These are phyloP conservation scores for Seriola rivoliana DNA, from an alignment of 2,113 vertebrate genomes.

Conservation along the genomic window DNA sequence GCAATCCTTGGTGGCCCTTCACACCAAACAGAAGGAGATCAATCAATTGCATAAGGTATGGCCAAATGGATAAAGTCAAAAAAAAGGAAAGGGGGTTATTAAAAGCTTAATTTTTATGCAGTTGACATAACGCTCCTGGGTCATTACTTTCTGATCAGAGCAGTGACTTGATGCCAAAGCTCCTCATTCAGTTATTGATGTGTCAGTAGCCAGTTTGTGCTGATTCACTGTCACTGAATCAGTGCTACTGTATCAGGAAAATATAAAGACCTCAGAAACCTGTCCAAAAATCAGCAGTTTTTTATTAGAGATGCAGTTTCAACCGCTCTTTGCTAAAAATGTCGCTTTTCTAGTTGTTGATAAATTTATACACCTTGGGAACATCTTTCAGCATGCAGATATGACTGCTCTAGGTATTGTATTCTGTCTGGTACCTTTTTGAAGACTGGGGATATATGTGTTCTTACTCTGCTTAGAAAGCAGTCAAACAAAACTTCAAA, in stretches of 20 bases:
- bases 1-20: conserved; percentile 91
- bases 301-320: conserved; percentile 31
- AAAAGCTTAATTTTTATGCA: neutral
- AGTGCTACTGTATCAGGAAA: conserved; percentile 32
- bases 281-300: conserved; percentile 29
- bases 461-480: neutral
- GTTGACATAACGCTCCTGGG: neutral
- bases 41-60: conserved; percentile 93
- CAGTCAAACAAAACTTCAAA: neutral
- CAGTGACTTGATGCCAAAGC: conserved; percentile 21
- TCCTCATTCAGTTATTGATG: conserved; percentile 41
- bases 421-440: conserved; percentile 5
- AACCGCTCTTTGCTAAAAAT: conserved; percentile 42
- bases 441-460: neutral
- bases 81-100: neutral
- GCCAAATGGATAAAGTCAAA: neutral
- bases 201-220: conserved; percentile 52
- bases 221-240: conserved; percentile 59
- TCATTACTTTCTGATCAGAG: conserved; percentile 20
- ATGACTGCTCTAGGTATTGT: neutral
- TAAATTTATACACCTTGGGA: conserved; percentile 34
- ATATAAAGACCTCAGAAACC: conserved; percentile 32
- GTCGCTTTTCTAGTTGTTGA: conserved; percentile 39
- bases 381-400: conserved; percentile 15
- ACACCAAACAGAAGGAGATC: conserved; percentile 93